Base-by-base conservation (phyloP, 1,140 invertebrate species). In the Trachelipus rathkii region DNA sequence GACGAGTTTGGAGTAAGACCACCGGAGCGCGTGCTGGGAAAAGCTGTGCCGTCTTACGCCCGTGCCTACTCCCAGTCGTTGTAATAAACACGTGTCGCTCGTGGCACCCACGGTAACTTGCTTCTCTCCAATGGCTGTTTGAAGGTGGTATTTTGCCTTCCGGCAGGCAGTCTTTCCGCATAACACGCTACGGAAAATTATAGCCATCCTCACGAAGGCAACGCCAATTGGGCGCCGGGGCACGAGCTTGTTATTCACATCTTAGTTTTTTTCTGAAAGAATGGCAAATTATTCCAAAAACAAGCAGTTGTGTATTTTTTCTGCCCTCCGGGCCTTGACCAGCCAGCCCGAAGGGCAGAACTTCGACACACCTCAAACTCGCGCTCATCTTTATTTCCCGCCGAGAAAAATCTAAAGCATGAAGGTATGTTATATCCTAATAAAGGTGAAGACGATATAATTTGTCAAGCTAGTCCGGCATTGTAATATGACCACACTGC, bases 321-420 rank as follows among this genome's bases (percentile, higher is more conserved):
- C 79, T 80, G 76, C 79, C 74, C n/a, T n/a, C 79, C 79, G 76
- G 79, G 76, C n/a, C 68, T 46, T 69, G 76, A 71, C 72, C 19
- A 72, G 43, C n/a, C n/a, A n/a, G 66, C 66, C 79, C 75, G 80
- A n/a, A 75, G 77, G 80, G 77, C 77, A 78, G 79, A 77, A 73
- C 69, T 71, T n/a, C n/a, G 73, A 72, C 23, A n/a, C 10, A 10
- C 67, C 67, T 2, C n/a, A n/a, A 70, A 70, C 19, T 70, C 4
- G 68, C 5, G 11, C n/a, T 21, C 23, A 3, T 11, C n/a, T n/a
- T n/a, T n/a, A n/a, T n/a, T n/a, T n/a, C n/a, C n/a, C 68, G 11
- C 1, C 11, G 68, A 21, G 68, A 33, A 33, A 70, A n/a, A n/a
- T n/a, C 10, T 5, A 11, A 11, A n/a, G n/a, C n/a, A n/a, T 3